Evolutionary conservation across 2,113 vertebrate species (phyloP).

Genomic region (Oncorhynchus nerka): DNA sequence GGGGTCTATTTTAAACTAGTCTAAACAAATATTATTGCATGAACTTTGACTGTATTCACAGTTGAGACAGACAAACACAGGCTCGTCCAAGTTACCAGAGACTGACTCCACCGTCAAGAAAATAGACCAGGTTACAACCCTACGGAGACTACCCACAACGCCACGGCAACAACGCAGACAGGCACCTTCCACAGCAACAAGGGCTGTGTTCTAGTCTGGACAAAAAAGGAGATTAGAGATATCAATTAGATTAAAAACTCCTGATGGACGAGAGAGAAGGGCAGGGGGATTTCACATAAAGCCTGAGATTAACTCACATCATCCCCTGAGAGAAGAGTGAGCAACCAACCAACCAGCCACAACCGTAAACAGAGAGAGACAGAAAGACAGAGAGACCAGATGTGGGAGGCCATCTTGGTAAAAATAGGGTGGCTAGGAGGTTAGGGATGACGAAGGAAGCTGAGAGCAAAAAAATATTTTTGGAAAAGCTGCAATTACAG

Average conservation of each 20-base stretch:
- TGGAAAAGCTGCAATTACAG: too few relatives aligned
- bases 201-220: neutral
- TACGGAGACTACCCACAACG: neutral
- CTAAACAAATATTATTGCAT: neutral
- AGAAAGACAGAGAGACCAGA: constrained; percentile 11
- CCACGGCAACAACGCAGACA: constrained; percentile 14
- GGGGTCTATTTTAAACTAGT: neutral
- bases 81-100: constrained; percentile 23
- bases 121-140: constrained; percentile 17
- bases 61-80: constrained; percentile 15
- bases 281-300: constrained; percentile 42
- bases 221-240: constrained; percentile 25
- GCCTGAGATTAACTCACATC: constrained; percentile 40
- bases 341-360: constrained; percentile 19
- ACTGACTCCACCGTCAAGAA: constrained; percentile 25
- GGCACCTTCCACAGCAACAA: constrained; percentile 2
- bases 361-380: constrained; percentile 12
- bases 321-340: constrained; percentile 26
- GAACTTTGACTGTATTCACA: neutral
- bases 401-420: too few relatives aligned
- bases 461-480: too few relatives aligned
- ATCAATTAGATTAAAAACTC: constrained; percentile 36
- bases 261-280: constrained; percentile 13
- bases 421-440: too few relatives aligned
- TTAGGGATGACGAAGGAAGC: too few relatives aligned